Percentiles rank a stretch among this genome's conserved stretches.
Conservation (phyloP, 2,113 vertebrate species). For the Melospiza melodia region DNA sequence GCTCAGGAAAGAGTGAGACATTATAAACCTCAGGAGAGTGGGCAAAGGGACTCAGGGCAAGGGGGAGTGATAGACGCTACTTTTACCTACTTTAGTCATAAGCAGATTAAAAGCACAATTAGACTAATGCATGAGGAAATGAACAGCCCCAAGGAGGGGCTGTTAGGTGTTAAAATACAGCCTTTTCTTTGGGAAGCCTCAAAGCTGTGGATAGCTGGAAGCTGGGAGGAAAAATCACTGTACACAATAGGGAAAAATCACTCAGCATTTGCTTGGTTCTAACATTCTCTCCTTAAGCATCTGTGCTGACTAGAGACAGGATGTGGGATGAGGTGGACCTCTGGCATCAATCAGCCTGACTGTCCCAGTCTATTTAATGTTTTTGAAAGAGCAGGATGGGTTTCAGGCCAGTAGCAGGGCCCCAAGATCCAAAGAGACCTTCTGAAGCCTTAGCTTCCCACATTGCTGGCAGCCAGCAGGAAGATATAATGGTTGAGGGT, state of each 20-base stretch:
- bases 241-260: not conserved
- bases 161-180: not conserved
- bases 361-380: not conserved
- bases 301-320: not conserved
- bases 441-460: not conserved
- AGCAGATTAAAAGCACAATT: not conserved
- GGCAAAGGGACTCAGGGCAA: not conserved
- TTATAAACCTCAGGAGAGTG: not conserved
- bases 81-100: not conserved
- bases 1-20: not conserved
- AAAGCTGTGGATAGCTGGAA: not conserved
- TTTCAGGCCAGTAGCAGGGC: not conserved
- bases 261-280: not conserved
- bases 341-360: not conserved
- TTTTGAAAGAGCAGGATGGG: not conserved
- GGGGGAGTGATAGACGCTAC: not conserved
- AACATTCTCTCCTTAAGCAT: not conserved
- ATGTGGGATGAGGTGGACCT: constrained; percentile 9
- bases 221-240: not conserved
- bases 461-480: not conserved
- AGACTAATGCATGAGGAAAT: not conserved
- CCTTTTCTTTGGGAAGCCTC: not conserved
- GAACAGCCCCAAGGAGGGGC: not conserved
- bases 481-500: not conserved
- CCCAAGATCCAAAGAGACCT: not conserved